Evolutionary conservation across 1,140 invertebrate genomes (phyloP).

Genomic region (Myzus persicae): DNA sequence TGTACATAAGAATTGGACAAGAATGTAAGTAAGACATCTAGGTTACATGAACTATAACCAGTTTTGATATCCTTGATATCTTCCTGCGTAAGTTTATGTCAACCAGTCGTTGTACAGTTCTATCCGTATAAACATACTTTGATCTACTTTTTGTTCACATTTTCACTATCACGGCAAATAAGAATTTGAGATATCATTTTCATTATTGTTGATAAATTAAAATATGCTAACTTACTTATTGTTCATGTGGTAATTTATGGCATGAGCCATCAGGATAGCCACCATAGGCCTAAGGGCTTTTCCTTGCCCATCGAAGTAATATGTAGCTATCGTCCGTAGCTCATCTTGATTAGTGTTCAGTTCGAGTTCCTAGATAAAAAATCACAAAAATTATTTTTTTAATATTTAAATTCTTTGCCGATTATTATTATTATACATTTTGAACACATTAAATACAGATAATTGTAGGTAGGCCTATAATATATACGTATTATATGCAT

Average conservation of each 20-base stretch:
- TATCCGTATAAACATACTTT: slow-evolving; percentile 13
- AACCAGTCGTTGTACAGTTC: slow-evolving; percentile 22
- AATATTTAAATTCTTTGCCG: background rate
- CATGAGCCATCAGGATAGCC: slow-evolving; percentile 87
- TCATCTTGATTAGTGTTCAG: slow-evolving; percentile 80
- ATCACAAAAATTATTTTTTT: background rate
- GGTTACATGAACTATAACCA: slow-evolving; percentile 44
- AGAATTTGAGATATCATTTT: background rate
- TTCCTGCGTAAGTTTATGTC: background rate
- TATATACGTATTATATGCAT: background rate
- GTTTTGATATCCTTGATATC: slow-evolving; percentile 42
- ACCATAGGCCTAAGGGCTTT: slow-evolving; percentile 94
- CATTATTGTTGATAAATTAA: background rate
- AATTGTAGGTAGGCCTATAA: background rate
- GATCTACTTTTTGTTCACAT: slow-evolving; percentile 31
- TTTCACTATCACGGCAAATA: background rate
- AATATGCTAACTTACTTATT: slow-evolving; percentile 71
- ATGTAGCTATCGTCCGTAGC: slow-evolving; percentile 86
- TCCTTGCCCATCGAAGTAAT: slow-evolving; percentile 96
- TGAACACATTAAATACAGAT: background rate
- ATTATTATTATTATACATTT: background rate
- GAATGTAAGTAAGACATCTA: slow-evolving; percentile 42
- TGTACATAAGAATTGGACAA: slow-evolving; percentile 5
- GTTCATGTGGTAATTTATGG: slow-evolving; percentile 87
- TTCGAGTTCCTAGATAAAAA: slow-evolving; percentile 73